Evolutionary conservation across 2,888 invertebrate species (phyloP), one percentile per base, ranked within the genome.

Genomic region (Lepidochitona cinerea): DNA sequence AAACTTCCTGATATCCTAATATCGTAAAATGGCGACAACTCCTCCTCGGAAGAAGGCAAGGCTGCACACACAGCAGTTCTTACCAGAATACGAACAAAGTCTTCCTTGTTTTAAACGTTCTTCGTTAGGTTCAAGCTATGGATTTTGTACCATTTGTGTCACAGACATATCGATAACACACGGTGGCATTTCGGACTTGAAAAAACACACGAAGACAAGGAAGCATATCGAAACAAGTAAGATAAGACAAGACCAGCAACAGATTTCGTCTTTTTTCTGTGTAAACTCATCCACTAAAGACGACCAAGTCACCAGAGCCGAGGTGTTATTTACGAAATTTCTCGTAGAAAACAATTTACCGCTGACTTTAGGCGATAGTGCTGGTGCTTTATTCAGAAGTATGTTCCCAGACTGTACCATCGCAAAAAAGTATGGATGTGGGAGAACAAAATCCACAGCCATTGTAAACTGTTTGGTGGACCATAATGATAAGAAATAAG

Each of bases 351-450:
- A 79, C 71, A 78, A 81, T 37, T 67, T 74, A 4, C 69, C 79
- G 1, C 73, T 78, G n/a, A 36, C 69, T 14, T 41, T 77, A n/a
- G 75, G 79, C 29, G 81, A 81, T 64, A 76, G 78, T 64, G 77
- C 79, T 66, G 72, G 71, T 18, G 6, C 35, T 0, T 41, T 78
- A 1, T 35, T 74, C 36, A 72, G 72, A 71, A 23, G 23, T 7
- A 77, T 81, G 81, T 81, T 81, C 64, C 79, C 81, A 37, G 77
- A 81, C 64, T 77, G 72, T 3, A 49, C 37, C 7, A 76, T 77
- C 7, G 76, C 79, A n/a, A 72, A 79, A 74, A 79, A 77, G 69
- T 79, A 78, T 65, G 33, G 67, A 33, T 81, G 79, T 69, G 71
- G 68, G 29, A 49, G 72, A 29, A 73, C 75, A 0, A 80, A 80